A percentile compares a stretch with the other conserved stretches of the same genome.
Evolutionary conservation across 2,113 vertebrate species (phyloP).

Genomic region (Addax nasomaculatus): DNA sequence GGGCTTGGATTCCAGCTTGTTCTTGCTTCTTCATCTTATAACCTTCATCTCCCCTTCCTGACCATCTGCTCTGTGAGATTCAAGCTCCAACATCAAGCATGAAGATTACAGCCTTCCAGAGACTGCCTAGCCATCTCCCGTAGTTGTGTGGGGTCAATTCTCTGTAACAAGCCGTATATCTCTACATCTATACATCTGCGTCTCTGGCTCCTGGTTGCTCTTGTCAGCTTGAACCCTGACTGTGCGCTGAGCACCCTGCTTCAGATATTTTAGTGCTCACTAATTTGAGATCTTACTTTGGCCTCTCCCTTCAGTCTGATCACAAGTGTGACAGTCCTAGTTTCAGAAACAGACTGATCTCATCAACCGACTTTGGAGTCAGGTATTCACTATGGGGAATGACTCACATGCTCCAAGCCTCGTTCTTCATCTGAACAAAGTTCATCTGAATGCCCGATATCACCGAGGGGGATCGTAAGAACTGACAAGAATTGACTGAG

Average conservation of each 20-base stretch:
- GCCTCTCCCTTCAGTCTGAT: not conserved
- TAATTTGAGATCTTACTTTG: not conserved
- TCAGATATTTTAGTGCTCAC: not conserved
- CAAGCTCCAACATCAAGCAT: too few relatives aligned
- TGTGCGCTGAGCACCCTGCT: not conserved
- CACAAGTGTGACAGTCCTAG: not conserved
- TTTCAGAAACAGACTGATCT: not conserved
- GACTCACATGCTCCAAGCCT: not conserved
- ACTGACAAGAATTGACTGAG: not conserved
- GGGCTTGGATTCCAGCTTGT: not conserved
- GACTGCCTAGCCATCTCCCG: not conserved
- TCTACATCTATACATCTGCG: rapidly evolving
- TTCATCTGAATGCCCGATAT: not conserved
- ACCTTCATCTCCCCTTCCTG: not conserved
- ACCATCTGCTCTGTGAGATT: not conserved
- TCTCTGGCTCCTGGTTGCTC: not conserved
- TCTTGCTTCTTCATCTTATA: not conserved
- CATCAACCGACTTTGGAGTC: not conserved
- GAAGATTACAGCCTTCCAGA: not conserved
- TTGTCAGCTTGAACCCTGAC: not conserved
- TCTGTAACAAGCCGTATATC: not conserved
- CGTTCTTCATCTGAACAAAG: not conserved
- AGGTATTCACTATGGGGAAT: not conserved
- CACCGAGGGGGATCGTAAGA: rapidly evolving
- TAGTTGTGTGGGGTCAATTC: not conserved